Base-by-base conservation (phyloP, 2,888 invertebrate genomes). In the Thelaira solivaga region DNA sequence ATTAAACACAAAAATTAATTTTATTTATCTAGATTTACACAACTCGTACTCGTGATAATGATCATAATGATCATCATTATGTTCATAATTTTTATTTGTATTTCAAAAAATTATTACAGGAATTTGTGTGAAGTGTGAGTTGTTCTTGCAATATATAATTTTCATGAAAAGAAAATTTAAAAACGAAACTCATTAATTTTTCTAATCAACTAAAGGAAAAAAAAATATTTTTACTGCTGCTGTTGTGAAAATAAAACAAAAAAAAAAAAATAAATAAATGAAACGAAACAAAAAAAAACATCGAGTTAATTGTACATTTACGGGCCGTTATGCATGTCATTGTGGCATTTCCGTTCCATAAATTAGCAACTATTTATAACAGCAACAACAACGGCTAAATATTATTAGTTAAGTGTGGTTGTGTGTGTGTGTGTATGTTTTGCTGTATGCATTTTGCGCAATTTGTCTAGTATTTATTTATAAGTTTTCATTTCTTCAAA, bases 291-390 rank as follows among this genome's bases (percentile, higher is more conserved):
- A 29, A 18, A 13, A 41, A n/a, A 59, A 49, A 49, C 36, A 61
- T 16, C 29, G 45, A 47, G 55, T 24, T 57, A 62, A 73, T 68
- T 41, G 62, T 61, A 20, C 34, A 77, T 72, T 72, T 68, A 62
- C 72, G 67, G 62, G 34, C 41, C 61, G 67, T 73, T 73, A 69
- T 77, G 76, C 76, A 74, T 80, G 80, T 74, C 76, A 71, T 57
- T 77, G 59, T 72, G 76, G 76, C 72, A 80, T 80, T 80, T 80
- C 80, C 80, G 76, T 71, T 80, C 71, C 75, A 80, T 68, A 79
- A 79, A 75, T 71, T 62, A 75, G 41, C 69, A 68, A 34, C 57
- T 39, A 64, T 51, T 41, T 41, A 36, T 34, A 55, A 61, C 24
- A 55, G 53, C 36, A 62, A 13, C 13, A 43, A 53, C 18, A 55